Base-by-base conservation (phyloP, 2,113 vertebrate species). In the Halichoeres trimaculatus region DNA sequence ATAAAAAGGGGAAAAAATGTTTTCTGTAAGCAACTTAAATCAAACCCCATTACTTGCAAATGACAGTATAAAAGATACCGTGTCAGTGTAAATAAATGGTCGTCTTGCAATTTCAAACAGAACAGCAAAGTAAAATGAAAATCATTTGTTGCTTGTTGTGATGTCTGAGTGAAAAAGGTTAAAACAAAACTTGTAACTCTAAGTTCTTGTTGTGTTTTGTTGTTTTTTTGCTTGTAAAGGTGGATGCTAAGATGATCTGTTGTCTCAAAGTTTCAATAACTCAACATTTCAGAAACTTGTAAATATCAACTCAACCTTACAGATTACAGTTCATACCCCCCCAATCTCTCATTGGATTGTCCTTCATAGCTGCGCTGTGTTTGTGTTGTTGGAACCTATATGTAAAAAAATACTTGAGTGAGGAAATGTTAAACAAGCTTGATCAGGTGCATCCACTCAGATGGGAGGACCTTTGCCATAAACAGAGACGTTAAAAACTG, bases 211-310 rank as follows among this genome's bases (percentile, higher is more conserved):
- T n/a, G 19, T 30, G 17, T 13, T 62, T 43, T 9, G 43, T 16
- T 34, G n/a, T n/a, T 10, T 16, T 17, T 38, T 55, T 30, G 13
- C 57, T 9, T 20, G 4, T 19, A 40, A 55, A 3, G 9, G 54
- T 10, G 30, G 19, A 9, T 58, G 40, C 0, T 11, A 57, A 4
- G 14, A 14, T 1, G 40, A 6, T 17, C 8, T 45, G 17, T 45
- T 14, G 14, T 1, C 43, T 17, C 12, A 41, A 41, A 40, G 38
- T 2, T 40, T 10, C 14, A 13, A 14, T 43, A 14, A 41, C 20
- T 36, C 63, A 71, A 51, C 61, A 53, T 80, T 74, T 78, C 10
- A 55, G 68, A 83, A 70, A n/a, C 53, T 56, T 8, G 56, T 73
- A 62, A 56, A 50, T 45, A 51, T 51, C 41, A n/a, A 52, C 53